Conservation (phyloP, 2,888 invertebrate species). For the Apamea crenata region DNA sequence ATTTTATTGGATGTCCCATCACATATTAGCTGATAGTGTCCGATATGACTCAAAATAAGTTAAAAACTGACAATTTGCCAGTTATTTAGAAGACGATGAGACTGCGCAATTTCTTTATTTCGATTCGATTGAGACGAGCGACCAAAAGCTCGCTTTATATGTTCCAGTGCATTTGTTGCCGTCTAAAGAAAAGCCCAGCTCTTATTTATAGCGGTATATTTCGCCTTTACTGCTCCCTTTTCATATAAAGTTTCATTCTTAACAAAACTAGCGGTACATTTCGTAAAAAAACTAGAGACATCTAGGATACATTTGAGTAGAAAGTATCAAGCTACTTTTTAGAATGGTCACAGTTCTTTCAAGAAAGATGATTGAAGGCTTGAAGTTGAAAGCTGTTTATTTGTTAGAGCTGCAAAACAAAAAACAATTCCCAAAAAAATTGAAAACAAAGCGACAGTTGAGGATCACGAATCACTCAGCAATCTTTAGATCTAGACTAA, state of each 20-base stretch:
- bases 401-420: slow-evolving; percentile 21
- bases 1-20: slow-evolving; percentile 76
- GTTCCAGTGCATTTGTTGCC: slow-evolving; percentile 73
- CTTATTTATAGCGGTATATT: slow-evolving; percentile 80
- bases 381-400: slow-evolving; percentile 28
- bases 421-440: slow-evolving; percentile 2
- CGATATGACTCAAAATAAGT: slow-evolving; percentile 76
- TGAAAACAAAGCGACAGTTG: slow-evolving; percentile 48
- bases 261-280: slow-evolving; percentile 45
- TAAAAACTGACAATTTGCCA: slow-evolving; percentile 77
- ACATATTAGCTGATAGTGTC: slow-evolving; percentile 74
- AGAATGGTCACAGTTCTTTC: slow-evolving; percentile 20
- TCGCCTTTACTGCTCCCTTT: slow-evolving; percentile 73
- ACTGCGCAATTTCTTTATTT: slow-evolving; percentile 81
- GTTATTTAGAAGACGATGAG: slow-evolving; percentile 83
- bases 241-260: slow-evolving; percentile 69
- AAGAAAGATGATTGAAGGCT: slow-evolving; percentile 31
- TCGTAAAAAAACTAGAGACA: slow-evolving; percentile 18
- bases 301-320: slow-evolving; percentile 7
- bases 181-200: slow-evolving; percentile 73
- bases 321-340: slow-evolving; percentile 15
- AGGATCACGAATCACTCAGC: slow-evolving; percentile 68
- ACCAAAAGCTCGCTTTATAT: slow-evolving; percentile 69
- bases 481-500: slow-evolving; percentile 75
- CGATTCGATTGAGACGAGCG: slow-evolving; percentile 74